These are phyloP conservation scores for Rostratula benghalensis DNA, from an alignment of 2,113 vertebrate genomes.

Conservation along the genomic window DNA sequence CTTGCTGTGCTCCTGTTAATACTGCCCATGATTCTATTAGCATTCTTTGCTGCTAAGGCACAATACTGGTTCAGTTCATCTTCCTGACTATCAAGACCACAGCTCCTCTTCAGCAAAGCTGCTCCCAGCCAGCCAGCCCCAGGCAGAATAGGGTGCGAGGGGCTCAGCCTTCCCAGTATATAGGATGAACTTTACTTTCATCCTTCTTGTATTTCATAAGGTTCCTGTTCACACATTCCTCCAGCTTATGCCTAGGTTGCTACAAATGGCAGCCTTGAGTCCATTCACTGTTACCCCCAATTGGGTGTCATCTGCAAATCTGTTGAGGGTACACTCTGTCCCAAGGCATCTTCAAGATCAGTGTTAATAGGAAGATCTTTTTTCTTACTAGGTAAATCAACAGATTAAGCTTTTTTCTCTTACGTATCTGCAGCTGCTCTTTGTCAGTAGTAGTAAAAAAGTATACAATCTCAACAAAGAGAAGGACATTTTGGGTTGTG, in stretches of 20 bases:
- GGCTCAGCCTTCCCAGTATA: not conserved
- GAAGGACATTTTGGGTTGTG: not conserved
- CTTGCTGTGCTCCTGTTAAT: not conserved
- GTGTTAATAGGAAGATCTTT: not conserved
- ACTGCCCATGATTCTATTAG: not conserved
- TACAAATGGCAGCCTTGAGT: not conserved
- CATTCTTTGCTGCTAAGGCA: not conserved
- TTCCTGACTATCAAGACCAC: not conserved
- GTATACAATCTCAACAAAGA: not conserved
- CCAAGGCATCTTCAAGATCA: not conserved
- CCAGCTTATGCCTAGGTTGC: not conserved
- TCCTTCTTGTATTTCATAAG: not conserved
- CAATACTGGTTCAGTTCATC: not conserved
- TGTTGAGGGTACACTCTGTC: not conserved
- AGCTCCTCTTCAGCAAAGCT: not conserved
- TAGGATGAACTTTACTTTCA: not conserved
- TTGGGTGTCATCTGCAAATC: not conserved
- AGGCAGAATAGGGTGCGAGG: not conserved
- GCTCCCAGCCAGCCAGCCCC: not conserved
- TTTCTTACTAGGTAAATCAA: not conserved
- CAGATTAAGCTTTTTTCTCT: not conserved
- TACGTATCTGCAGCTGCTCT: not conserved
- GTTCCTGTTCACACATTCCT: not conserved
- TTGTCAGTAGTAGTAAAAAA: not conserved
- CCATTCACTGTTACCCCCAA: not conserved